These are phyloP conservation scores for Catotricha subobsoleta DNA, from an alignment of 2,888 invertebrate genomes.

Conservation along the genomic window DNA sequence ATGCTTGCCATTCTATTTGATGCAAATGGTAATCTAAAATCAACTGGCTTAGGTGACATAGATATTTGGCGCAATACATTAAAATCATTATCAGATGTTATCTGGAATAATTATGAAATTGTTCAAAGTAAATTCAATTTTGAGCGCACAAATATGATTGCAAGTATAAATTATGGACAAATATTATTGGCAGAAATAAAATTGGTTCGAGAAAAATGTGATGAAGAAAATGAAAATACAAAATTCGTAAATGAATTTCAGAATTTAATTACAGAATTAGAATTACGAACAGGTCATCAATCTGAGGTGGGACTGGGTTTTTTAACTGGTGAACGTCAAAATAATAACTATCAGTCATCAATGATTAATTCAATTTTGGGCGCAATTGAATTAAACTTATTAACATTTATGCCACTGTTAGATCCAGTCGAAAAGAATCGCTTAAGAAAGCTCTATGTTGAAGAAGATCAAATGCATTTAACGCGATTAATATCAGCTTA, in stretches of 20 bases:
- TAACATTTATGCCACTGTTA: conserved; percentile 47
- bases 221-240: too few relatives aligned
- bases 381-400: conserved; percentile 36
- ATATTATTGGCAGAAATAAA: neutral
- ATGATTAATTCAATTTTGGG: conserved; percentile 26
- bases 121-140: conserved; percentile 20
- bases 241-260: too few relatives aligned
- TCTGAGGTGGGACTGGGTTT: too few relatives aligned
- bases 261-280: too few relatives aligned
- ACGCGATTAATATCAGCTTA: conserved; percentile 37
- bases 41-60: conserved; percentile 22
- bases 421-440: conserved; percentile 70
- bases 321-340: too few relatives aligned
- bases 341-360: conserved; percentile 14
- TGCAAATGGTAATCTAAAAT: conserved; percentile 18
- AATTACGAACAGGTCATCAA: too few relatives aligned
- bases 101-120: conserved; percentile 40
- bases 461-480: conserved; percentile 47
- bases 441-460: conserved; percentile 48
- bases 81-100: conserved; percentile 27
- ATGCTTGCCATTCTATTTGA: conserved; percentile 14
- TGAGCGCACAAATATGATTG: neutral
- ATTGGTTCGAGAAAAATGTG: conserved; percentile 12
- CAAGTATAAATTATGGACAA: neutral
- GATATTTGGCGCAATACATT: conserved; percentile 20